Base-by-base conservation (phyloP, 2,113 vertebrate species). In the Paedocypris sp. region DNA sequence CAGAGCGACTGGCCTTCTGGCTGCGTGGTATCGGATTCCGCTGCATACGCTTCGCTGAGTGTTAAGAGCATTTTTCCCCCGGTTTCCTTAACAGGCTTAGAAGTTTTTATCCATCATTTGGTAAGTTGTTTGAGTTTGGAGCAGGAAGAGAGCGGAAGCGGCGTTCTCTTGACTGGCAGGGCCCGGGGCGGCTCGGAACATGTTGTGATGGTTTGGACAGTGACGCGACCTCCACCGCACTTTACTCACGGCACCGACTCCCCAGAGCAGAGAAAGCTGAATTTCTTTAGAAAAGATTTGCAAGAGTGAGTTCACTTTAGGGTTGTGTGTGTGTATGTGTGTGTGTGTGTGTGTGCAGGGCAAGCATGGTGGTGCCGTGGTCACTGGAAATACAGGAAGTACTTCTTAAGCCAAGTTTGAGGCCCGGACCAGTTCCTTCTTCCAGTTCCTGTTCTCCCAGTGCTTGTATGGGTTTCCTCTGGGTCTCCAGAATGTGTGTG, bases 91-190 rank as follows among this genome's bases (percentile, higher is more conserved):
- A 51, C 20, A 3, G 22, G 52, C 29, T 58, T 15, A 75, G 75
- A 65, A 74, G 25, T 77, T 80, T 79, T 57, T 75, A 73, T 82
- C 74, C 76, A 73, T 77, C 64, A 62, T 64, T 43, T 70, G 51
- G 66, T 80, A 75, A 79, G 79, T 51, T 69, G 73, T 74, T 72
- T 66, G 65, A 75, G 73, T 80, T 75, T 77, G n/a, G 50, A 73
- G 74, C 73, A 76, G 80, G 73, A 82, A 68, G 51, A 2, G 48
- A 43, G 71, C 62, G 60, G 64, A 8, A 49, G 66, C 60, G 72
- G 43, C 18, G 26, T 38, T 41, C n/a, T 16, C 32, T 10, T 4
- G 51, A 45, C 43, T 51, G 28, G 31, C 23, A 15, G 12, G 20
- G 28, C 66, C 66, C 23, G 36, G 46, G 52, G 66, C 52, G 5